Percentiles rank a stretch among this genome's conserved stretches.
Evolutionary conservation across 2,888 invertebrate genomes (phyloP).

Genomic region (Ypsolopha sequella): DNA sequence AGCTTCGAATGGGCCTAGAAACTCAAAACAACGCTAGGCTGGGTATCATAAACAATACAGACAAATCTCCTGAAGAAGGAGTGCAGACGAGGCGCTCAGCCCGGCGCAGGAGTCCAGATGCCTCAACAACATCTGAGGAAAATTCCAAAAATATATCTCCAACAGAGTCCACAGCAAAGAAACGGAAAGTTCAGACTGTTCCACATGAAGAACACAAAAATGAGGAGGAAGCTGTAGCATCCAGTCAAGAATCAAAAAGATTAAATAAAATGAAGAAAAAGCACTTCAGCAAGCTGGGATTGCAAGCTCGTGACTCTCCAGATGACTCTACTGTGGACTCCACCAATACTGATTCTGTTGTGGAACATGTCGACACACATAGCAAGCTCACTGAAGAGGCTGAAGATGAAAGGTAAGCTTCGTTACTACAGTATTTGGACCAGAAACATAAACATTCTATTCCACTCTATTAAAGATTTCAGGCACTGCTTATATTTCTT

Average conservation of each 20-base stretch:
- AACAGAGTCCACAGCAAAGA: slow-evolving; percentile 3
- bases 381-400: too few relatives aligned
- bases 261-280: slow-evolving; percentile 69
- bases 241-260: slow-evolving; percentile 28
- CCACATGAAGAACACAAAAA: slow-evolving; percentile 13
- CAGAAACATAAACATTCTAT: too few relatives aligned
- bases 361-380: slow-evolving; percentile 17
- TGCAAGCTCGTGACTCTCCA: slow-evolving; percentile 29
- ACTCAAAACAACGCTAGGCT: slow-evolving; percentile 69
- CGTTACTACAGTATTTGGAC: too few relatives aligned
- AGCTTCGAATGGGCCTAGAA: slow-evolving; percentile 69
- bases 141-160: neutral
- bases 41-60: slow-evolving; percentile 37
- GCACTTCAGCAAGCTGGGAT: slow-evolving; percentile 68
- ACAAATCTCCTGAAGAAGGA: slow-evolving; percentile 45
- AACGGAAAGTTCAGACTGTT: slow-evolving; percentile 9
- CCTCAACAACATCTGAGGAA: slow-evolving; percentile 10
- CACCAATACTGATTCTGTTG: slow-evolving; percentile 32
- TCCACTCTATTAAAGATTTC: too few relatives aligned
- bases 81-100: slow-evolving; percentile 45
- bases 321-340: slow-evolving; percentile 18
- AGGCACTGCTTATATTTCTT: too few relatives aligned
- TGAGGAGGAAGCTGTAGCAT: slow-evolving; percentile 20
- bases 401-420: neutral
- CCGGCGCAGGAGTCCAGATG: slow-evolving; percentile 22